Evolutionary conservation across 2,113 vertebrate genomes (phyloP), one percentile per base, ranked within the genome.

Genomic region (Gyps fulvus): DNA sequence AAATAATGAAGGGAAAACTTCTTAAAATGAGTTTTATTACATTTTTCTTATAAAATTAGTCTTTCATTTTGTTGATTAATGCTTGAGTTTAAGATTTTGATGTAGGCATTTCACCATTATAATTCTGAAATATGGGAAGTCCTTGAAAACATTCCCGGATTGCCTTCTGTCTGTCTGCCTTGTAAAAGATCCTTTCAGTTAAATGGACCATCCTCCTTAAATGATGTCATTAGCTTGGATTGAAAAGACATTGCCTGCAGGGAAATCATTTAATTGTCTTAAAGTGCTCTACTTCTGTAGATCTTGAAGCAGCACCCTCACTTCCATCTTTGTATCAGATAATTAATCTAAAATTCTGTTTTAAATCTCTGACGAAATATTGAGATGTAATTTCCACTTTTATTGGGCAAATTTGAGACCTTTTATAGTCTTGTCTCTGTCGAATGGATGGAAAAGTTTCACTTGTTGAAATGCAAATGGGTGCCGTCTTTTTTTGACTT

Each of bases 121-220:
- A 96, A 98, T 98, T 98, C 98, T 98, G 98, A 98, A 98, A 98
- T 98, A 98, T 98, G 96, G 91, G 94, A 98, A 98, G 93, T 97
- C 97, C 97, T 98, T 98, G 97, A 98, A 98, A 98, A 98, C 97
- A 98, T 98, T 98, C 98, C 97, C 92, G 95, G 98, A 98, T 98
- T 98, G 98, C 98, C 98, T 98, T 98, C 98, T 98, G 98, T 98
- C 98, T 98, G 98, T 98, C 98, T 98, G 97, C 97, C 96, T 98
- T 97, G 94, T 98, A 98, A 98, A 98, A 98, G 97, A 98, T 97
- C 96, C 97, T 98, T 98, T 98, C 98, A 98, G 98, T 98, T 98
- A 98, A 98, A 98, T 98, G 98, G 97, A 98, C 98, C 98, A 98
- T 98, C 98, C 96, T 98, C 97, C 97, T 98, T 98, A 98, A 98